Evolutionary conservation across 1,140 invertebrate genomes (phyloP).

Genomic region (Anastatus disparis): DNA sequence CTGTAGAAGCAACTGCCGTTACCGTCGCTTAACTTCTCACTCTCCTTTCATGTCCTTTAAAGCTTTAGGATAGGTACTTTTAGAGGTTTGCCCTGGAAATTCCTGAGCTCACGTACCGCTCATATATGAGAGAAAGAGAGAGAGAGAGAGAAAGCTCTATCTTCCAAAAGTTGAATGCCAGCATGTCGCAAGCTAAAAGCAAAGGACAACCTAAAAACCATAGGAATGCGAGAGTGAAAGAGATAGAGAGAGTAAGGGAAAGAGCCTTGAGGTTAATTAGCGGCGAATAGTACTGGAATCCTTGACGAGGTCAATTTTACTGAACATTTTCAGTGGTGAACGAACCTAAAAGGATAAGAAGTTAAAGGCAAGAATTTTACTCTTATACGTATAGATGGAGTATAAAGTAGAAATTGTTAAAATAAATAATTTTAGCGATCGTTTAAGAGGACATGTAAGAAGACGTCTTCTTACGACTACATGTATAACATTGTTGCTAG

Average conservation of each 20-base stretch:
- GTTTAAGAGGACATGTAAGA: background rate
- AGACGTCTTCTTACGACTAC: too few relatives aligned
- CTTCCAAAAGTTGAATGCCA: conserved; percentile 2
- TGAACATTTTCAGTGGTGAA: too few relatives aligned
- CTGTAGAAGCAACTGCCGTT: background rate
- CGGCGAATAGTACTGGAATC: conserved; percentile 18
- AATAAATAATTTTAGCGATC: conserved; percentile 22
- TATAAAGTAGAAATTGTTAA: conserved; percentile 11
- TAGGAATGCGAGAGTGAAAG: conserved; percentile 5
- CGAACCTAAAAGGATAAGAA: too few relatives aligned
- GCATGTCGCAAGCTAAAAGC: background rate
- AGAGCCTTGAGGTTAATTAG: conserved; percentile 36
- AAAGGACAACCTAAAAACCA: conserved; percentile 7
- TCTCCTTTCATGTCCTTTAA: conserved; percentile 1
- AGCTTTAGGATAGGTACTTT: background rate
- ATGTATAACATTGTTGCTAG: too few relatives aligned
- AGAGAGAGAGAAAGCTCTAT: conserved; percentile 1
- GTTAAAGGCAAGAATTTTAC: conserved; percentile 9
- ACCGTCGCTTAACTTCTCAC: background rate
- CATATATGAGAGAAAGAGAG: background rate
- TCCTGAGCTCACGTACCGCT: background rate
- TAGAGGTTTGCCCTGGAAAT: background rate
- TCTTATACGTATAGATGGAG: too few relatives aligned
- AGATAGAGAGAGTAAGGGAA: background rate
- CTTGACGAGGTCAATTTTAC: conserved; percentile 33